Evolutionary conservation across 2,888 invertebrate genomes (phyloP).

Genomic region (Poecilobothrus nobilitatus): DNA sequence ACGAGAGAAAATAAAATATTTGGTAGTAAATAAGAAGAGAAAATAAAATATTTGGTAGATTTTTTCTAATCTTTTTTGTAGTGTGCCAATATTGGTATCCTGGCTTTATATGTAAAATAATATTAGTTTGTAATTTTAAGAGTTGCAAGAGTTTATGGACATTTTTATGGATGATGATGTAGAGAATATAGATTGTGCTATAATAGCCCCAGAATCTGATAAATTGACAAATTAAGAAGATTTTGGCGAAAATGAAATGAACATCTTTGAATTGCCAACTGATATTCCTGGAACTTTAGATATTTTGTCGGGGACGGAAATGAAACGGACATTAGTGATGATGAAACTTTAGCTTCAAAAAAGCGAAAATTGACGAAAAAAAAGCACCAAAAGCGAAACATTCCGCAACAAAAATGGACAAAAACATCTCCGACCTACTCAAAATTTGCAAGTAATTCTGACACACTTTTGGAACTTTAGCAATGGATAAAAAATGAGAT

Average conservation of each 20-base stretch:
- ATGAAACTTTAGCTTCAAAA: slow-evolving; percentile 4
- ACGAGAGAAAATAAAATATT: too few species aligned
- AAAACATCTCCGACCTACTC: background rate
- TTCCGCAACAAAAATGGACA: background rate
- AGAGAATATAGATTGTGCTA: background rate
- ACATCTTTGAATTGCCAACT: background rate
- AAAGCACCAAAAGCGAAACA: background rate
- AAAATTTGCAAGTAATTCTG: background rate
- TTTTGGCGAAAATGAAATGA: background rate
- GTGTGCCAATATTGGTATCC: too few species aligned
- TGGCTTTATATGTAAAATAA: too few species aligned
- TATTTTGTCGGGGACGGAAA: background rate
- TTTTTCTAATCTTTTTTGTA: too few species aligned
- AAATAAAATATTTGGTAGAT: too few species aligned
- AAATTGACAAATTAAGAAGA: background rate
- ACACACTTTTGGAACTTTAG: background rate
- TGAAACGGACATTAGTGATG: background rate
- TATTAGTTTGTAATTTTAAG: too few species aligned
- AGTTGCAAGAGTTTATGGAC: background rate
- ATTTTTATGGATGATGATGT: background rate
- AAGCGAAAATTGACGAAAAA: background rate
- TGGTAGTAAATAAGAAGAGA: too few species aligned
- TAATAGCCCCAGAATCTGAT: background rate
- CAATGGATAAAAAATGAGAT: background rate
- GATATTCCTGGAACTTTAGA: background rate